Evolutionary conservation across 2,113 vertebrate genomes (phyloP).

Genomic region (Neogale vison): DNA sequence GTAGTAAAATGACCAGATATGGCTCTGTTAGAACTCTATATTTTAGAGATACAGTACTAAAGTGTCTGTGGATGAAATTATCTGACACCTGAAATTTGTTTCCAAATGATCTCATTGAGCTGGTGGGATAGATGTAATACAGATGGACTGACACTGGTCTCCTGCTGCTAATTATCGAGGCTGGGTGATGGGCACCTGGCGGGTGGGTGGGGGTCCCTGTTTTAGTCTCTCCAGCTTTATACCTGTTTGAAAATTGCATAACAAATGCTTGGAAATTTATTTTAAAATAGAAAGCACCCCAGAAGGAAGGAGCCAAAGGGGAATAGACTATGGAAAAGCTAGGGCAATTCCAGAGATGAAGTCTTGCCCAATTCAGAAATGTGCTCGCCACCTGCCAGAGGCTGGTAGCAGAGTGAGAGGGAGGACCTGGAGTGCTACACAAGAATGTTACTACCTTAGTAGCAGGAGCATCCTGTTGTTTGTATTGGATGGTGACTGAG

Average conservation of each 20-base stretch:
- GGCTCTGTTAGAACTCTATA: neutral
- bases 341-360: neutral
- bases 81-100: neutral
- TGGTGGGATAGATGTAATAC: neutral
- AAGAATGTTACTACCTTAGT: fast-evolving
- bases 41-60: neutral
- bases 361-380: slow-evolving; percentile 30
- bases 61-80: neutral
- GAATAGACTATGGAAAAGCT: neutral
- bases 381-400: neutral
- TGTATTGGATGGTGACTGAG: neutral
- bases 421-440: neutral
- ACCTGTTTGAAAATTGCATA: neutral
- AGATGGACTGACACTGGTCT: neutral
- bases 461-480: neutral
- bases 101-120: neutral
- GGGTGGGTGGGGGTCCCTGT: no score
- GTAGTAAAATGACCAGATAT: neutral
- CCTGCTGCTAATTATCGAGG: no score
- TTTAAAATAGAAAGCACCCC: neutral
- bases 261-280: neutral
- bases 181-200: no score
- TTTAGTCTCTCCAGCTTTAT: neutral
- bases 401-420: neutral
- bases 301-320: slow-evolving; percentile 31